Base-by-base conservation (phyloP, 1,140 invertebrate genomes). In the Drosophila bocki region DNA sequence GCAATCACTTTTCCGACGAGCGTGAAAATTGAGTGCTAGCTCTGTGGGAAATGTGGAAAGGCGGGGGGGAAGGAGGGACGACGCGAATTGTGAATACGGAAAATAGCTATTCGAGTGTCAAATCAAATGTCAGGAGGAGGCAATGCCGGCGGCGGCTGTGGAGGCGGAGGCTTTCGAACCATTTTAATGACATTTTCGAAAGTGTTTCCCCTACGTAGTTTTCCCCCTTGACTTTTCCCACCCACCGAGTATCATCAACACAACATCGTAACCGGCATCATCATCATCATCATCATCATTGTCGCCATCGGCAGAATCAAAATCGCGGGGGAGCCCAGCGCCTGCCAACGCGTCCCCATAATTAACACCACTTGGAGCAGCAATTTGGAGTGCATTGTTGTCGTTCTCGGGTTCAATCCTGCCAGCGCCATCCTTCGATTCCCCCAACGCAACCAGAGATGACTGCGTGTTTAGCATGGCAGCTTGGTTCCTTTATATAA, bases 31-130 rank as follows among this genome's bases (percentile, higher is more conserved):
- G 75, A 77, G 70, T 81, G 60, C 60, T 77, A 84, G 60, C 71
- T 80, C 15, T 65, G 61, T 32, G 64, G 75, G 9, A 39, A 56
- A 37, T 74, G 56, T 26, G 47, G 37, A 15, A 33, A 22, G 29
- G 8, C 1, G 26, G 9, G 17, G 6, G 19, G 48, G 32, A n/a
- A n/a, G 19, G 37, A 2, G 19, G 47, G n/a, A 29, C 9, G 45
- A 37, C 41, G 56, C 71, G 29, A 74, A 74, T 62, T 75, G 39
- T 75, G 71, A 74, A 68, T 72, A 68, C 69, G 62, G 45, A 84
- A 87, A 80, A 84, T 81, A 78, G 78, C 78, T 84, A 75, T 90
- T 84, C 74, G 87, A 78, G 78, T 88, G 84, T 90, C 81, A 90
- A 88, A 88, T 90, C 85, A 69, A 90, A 84, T 84, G 83, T 88